Conservation (phyloP, 2,888 invertebrate genomes). For the Apamea epomidion region DNA sequence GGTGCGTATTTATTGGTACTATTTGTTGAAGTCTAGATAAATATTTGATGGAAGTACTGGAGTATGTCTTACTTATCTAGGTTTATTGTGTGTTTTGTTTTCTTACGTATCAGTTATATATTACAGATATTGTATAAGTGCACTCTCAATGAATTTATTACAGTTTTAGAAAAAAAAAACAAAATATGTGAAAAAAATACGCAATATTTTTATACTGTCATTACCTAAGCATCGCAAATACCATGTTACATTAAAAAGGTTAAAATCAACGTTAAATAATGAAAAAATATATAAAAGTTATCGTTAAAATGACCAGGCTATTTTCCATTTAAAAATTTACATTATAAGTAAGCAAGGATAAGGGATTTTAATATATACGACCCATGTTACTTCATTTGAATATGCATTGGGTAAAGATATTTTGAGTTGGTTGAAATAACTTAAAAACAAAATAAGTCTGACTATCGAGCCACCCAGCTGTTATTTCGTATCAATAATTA, state of each 20-base stretch:
- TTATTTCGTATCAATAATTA: neutral
- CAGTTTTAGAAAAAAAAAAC: neutral
- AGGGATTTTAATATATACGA: constrained; percentile 71
- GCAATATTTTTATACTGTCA: neutral
- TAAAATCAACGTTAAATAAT: neutral
- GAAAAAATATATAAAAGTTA: neutral
- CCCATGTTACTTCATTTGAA: constrained; percentile 78
- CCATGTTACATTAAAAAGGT: neutral
- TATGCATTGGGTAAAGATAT: constrained; percentile 74
- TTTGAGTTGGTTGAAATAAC: constrained; percentile 1
- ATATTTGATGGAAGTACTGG: constrained; percentile 59
- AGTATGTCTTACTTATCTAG: constrained; percentile 53
- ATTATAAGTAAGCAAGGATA: constrained; percentile 60
- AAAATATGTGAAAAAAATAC: neutral
- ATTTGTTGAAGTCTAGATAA: constrained; percentile 61
- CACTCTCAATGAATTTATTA: neutral
- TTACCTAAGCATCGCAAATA: neutral
- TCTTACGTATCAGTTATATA: constrained; percentile 23
- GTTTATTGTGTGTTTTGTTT: constrained; percentile 57
- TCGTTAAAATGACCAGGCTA: neutral
- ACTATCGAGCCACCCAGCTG: neutral
- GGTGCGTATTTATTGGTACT: constrained; percentile 65
- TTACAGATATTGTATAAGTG: constrained; percentile 23
- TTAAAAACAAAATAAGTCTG: neutral
- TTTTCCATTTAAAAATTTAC: constrained; percentile 59